These are phyloP conservation scores for Trochalopteron elliotii DNA, from an alignment of 2,113 vertebrate genomes.

Conservation along the genomic window DNA sequence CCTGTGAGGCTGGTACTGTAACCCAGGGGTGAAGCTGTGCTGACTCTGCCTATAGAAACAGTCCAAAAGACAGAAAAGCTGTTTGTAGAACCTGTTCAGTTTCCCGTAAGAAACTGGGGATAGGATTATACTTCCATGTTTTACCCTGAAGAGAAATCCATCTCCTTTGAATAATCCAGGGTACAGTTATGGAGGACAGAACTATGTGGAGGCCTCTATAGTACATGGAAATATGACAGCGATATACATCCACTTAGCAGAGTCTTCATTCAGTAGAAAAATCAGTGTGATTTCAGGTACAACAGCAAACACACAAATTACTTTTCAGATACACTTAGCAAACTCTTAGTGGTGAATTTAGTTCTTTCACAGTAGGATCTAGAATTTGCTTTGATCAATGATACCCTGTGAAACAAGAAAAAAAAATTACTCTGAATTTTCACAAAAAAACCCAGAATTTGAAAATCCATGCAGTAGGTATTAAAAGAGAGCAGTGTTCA, in stretches of 20 bases:
- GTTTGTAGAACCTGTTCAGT: not conserved
- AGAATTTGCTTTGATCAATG: not conserved
- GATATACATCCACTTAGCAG: not conserved
- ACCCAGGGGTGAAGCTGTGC: not conserved
- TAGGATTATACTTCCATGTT: not conserved
- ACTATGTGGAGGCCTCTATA: not conserved
- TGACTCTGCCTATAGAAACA: not conserved
- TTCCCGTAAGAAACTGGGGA: not conserved
- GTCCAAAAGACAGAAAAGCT: not conserved
- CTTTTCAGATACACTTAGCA: not conserved
- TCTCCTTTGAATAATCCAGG: not conserved
- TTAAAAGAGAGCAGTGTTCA: not conserved
- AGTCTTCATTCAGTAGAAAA: not conserved
- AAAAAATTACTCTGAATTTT: not conserved
- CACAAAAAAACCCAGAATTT: not conserved
- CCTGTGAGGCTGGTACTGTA: not conserved
- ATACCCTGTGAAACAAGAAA: not conserved
- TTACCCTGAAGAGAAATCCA: not conserved
- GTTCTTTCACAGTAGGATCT: not conserved
- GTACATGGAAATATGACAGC: not conserved
- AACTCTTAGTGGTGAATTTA: not conserved
- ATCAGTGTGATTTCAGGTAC: not conserved
- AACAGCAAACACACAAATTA: not conserved
- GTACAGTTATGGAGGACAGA: not conserved
- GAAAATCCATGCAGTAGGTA: not conserved